Evolutionary conservation across 2,113 vertebrate species (phyloP).

Genomic region (Carassius carassius): DNA sequence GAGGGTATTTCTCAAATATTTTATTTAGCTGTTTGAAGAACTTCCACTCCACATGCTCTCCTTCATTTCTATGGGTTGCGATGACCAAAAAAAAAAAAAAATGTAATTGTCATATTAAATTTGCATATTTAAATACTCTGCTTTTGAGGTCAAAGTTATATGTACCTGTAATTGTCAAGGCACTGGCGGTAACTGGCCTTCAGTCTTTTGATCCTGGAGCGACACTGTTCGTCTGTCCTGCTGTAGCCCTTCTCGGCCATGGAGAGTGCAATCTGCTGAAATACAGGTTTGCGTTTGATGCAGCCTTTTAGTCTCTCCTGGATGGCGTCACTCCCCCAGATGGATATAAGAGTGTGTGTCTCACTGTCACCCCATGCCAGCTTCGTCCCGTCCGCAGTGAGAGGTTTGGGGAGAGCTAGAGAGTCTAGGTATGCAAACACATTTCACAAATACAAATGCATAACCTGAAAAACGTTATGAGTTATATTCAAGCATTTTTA

Average conservation of each 20-base stretch:
- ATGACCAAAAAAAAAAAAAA: no score
- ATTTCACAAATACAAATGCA: neutral
- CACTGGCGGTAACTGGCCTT: slow-evolving; percentile 71
- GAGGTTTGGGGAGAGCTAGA: slow-evolving; percentile 46
- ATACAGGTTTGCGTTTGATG: slow-evolving; percentile 73
- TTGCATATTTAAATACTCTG: neutral
- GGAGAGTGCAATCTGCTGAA: slow-evolving; percentile 68
- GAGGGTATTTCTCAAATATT: slow-evolving; percentile 28
- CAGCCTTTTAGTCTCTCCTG: slow-evolving; percentile 70
- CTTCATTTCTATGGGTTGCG: slow-evolving; percentile 12
- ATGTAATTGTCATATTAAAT: neutral
- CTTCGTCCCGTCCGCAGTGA: slow-evolving; percentile 64
- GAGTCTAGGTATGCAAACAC: slow-evolving; percentile 31
- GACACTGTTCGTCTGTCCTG: slow-evolving; percentile 72
- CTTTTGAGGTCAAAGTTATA: neutral
- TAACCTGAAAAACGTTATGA: neutral
- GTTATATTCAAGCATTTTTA: neutral
- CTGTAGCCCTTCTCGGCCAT: slow-evolving; percentile 68
- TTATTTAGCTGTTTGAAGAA: slow-evolving; percentile 28
- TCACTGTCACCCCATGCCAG: slow-evolving; percentile 70
- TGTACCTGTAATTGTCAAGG: slow-evolving; percentile 62
- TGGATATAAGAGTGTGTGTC: slow-evolving; percentile 68
- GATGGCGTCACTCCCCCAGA: slow-evolving; percentile 71
- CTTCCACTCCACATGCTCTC: slow-evolving; percentile 22
- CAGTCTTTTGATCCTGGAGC: slow-evolving; percentile 74